These are phyloP conservation scores for Autographa gamma DNA, from an alignment of 2,888 invertebrate species.

Conservation along the genomic window DNA sequence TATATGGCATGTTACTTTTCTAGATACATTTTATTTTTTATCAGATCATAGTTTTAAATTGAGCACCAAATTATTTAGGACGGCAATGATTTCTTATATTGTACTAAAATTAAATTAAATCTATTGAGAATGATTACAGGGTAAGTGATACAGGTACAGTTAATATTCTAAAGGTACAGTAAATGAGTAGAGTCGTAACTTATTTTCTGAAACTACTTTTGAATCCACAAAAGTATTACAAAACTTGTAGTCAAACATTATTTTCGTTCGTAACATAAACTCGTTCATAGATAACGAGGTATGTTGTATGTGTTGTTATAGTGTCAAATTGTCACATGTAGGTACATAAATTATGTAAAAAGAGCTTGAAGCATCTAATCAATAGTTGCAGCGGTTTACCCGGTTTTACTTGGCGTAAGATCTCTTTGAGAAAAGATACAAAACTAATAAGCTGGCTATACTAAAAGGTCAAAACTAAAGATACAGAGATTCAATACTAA, in stretches of 20 bases:
- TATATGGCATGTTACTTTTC: slow-evolving; percentile 89
- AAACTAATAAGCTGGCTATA: too few relatives aligned
- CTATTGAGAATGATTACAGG: not conserved
- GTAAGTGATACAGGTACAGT: not conserved
- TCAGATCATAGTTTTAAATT: slow-evolving; percentile 58
- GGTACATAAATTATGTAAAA: too few relatives aligned
- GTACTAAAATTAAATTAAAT: slow-evolving; percentile 37
- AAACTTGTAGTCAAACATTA: not conserved
- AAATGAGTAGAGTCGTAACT: not conserved
- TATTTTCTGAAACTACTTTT: not conserved
- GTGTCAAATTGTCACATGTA: not conserved
- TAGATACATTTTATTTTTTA: slow-evolving; percentile 68
- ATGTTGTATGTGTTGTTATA: not conserved
- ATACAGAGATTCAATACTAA: slow-evolving; percentile 27
- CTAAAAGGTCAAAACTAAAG: not conserved
- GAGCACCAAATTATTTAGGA: slow-evolving; percentile 67
- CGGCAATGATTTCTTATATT: slow-evolving; percentile 53
- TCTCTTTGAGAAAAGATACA: too few relatives aligned
- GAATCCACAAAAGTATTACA: not conserved
- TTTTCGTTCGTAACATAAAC: not conserved
- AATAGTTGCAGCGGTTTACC: too few relatives aligned
- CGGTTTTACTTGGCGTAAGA: too few relatives aligned
- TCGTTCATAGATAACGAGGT: not conserved
- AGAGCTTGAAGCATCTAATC: too few relatives aligned
- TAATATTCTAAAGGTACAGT: not conserved